Conservation (phyloP, 2,888 invertebrate species). For the Protula sp. region DNA sequence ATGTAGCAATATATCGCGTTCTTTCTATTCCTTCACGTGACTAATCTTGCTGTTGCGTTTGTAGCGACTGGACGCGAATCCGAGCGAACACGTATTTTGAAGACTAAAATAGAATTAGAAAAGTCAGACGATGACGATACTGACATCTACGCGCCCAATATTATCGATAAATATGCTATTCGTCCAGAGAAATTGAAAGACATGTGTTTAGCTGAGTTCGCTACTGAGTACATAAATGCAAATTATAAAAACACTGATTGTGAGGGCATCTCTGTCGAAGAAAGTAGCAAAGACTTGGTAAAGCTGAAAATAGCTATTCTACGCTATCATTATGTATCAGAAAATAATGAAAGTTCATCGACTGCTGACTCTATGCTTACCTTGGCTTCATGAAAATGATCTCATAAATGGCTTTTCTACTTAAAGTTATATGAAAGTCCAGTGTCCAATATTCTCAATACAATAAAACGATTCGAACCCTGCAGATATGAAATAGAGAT, state of each 20-base stretch:
- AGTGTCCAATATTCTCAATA: background rate
- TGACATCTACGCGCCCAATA: background rate
- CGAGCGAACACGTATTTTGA: background rate
- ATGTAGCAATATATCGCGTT: background rate
- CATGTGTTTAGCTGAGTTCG: background rate
- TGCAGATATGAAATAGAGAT: background rate
- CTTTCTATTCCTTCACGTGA: background rate
- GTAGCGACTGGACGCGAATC: background rate
- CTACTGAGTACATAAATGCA: background rate
- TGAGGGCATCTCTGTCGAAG: background rate
- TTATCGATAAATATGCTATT: background rate
- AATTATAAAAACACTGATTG: background rate
- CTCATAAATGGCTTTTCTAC: no score
- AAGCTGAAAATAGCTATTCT: background rate
- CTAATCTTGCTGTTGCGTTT: background rate
- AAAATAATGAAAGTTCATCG: background rate
- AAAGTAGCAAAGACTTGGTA: no score
- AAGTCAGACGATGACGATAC: background rate
- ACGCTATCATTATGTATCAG: background rate
- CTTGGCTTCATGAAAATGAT: no score
- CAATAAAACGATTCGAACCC: background rate
- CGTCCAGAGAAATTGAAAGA: background rate
- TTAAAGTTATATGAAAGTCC: background rate
- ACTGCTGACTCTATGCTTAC: no score
- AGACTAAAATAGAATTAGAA: background rate